Conservation (phyloP, 2,888 invertebrate genomes). For the Fragum whitleyi region DNA sequence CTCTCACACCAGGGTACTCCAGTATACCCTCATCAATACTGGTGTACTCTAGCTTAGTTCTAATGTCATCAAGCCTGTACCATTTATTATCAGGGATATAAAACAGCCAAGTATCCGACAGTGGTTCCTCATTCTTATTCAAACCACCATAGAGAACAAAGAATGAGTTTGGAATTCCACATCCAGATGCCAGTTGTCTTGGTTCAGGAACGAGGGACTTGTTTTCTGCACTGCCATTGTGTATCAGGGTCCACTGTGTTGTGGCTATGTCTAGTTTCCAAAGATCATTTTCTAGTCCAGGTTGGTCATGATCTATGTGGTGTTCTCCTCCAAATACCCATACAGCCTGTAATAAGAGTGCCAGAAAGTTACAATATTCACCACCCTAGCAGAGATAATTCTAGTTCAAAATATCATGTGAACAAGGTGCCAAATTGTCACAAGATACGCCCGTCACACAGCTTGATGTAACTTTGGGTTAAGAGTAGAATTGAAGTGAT, state of each 20-base stretch:
- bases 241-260: constrained; percentile 64
- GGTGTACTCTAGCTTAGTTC: constrained; percentile 42
- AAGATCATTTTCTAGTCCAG: constrained; percentile 73
- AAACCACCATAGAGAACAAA: constrained; percentile 79
- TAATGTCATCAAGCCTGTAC: constrained; percentile 51
- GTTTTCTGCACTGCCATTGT: constrained; percentile 62
- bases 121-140: constrained; percentile 60
- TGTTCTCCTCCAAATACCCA: constrained; percentile 79
- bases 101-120: constrained; percentile 79
- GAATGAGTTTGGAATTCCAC: constrained; percentile 68
- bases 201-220: constrained; percentile 52
- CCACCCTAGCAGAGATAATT: too few species aligned
- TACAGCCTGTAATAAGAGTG: constrained; percentile 43
- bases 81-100: constrained; percentile 61
- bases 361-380: neutral
- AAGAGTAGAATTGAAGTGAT: too few species aligned
- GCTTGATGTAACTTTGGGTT: too few species aligned
- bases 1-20: constrained; percentile 63
- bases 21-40: constrained; percentile 14
- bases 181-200: constrained; percentile 73
- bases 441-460: too few species aligned
- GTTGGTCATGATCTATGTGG: constrained; percentile 51
- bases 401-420: too few species aligned
- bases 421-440: too few species aligned
- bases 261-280: constrained; percentile 69